Conservation (phyloP, 2,888 invertebrate species). For the Euphydryas editha region DNA sequence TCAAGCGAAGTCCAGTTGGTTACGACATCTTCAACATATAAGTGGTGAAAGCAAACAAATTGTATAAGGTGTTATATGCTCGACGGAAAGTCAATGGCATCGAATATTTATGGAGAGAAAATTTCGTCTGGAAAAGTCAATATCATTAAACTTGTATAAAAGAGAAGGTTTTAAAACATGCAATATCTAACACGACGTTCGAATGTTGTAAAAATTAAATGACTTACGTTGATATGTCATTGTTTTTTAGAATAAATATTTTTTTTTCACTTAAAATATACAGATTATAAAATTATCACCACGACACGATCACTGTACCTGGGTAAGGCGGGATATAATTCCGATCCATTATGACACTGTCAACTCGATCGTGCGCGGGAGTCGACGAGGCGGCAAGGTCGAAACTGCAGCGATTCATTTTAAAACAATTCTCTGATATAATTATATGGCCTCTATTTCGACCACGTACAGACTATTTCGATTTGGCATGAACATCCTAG, state of each 20-base stretch:
- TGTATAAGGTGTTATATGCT: slow-evolving; percentile 55
- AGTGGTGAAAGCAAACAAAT: slow-evolving; percentile 75
- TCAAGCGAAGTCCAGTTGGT: slow-evolving; percentile 42
- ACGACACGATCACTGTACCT: slow-evolving; percentile 51
- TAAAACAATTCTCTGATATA: slow-evolving; percentile 49
- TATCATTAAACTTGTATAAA: background rate
- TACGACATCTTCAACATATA: slow-evolving; percentile 57
- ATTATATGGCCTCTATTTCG: slow-evolving; percentile 51
- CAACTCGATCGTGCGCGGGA: slow-evolving; percentile 68
- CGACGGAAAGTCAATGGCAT: slow-evolving; percentile 31
- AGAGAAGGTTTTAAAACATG: background rate
- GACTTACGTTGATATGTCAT: slow-evolving; percentile 11
- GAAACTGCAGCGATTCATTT: slow-evolving; percentile 66
- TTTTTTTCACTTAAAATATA: background rate
- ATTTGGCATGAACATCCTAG: slow-evolving; percentile 35
- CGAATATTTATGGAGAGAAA: slow-evolving; percentile 46
- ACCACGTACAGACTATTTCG: slow-evolving; percentile 50
- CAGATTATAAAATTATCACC: slow-evolving; percentile 19
- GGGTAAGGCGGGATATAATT: slow-evolving; percentile 62
- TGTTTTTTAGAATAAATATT: background rate
- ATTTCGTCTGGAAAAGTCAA: slow-evolving; percentile 26
- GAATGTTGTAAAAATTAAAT: background rate
- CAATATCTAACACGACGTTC: background rate
- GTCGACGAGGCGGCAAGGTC: slow-evolving; percentile 72
- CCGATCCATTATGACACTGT: slow-evolving; percentile 72